Evolutionary conservation across 2,888 invertebrate species (phyloP).

Genomic region (Lamellibrachia satsuma): DNA sequence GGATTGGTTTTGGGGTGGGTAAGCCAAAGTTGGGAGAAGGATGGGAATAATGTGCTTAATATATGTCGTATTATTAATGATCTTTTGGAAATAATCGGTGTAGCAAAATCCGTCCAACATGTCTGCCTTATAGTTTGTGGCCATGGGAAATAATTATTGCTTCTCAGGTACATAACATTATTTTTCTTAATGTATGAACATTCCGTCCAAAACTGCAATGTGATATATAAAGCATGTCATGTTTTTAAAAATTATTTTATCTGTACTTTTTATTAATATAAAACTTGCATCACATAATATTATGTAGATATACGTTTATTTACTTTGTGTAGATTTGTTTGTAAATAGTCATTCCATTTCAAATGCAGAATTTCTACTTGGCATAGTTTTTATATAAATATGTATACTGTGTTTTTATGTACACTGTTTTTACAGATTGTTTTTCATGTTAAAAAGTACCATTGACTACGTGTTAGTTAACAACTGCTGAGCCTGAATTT

Average conservation of each 20-base stretch:
- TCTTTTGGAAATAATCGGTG: not conserved
- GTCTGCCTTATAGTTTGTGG: not conserved
- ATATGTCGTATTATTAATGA: not conserved
- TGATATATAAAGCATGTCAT: not conserved
- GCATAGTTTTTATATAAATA: not conserved
- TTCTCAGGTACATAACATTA: not conserved
- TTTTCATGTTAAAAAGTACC: no score
- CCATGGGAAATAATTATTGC: not conserved
- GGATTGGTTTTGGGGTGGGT: not conserved
- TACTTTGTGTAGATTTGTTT: not conserved
- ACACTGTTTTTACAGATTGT: no score
- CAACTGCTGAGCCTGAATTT: no score
- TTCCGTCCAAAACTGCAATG: not conserved
- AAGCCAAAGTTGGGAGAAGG: not conserved
- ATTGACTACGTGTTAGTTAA: no score
- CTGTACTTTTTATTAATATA: not conserved
- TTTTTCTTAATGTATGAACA: not conserved
- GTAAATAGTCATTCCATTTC: conserved; percentile 5
- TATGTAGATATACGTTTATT: not conserved
- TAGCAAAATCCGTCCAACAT: not conserved
- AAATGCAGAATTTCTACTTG: not conserved
- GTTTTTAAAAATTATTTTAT: not conserved
- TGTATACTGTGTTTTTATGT: not conserved
- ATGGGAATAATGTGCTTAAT: not conserved
- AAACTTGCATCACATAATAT: not conserved